Percentiles rank a stretch among this genome's conserved stretches.
Conservation (phyloP, 2,797 vertebrate genomes). For the Gobionotothen gibberifrons region DNA sequence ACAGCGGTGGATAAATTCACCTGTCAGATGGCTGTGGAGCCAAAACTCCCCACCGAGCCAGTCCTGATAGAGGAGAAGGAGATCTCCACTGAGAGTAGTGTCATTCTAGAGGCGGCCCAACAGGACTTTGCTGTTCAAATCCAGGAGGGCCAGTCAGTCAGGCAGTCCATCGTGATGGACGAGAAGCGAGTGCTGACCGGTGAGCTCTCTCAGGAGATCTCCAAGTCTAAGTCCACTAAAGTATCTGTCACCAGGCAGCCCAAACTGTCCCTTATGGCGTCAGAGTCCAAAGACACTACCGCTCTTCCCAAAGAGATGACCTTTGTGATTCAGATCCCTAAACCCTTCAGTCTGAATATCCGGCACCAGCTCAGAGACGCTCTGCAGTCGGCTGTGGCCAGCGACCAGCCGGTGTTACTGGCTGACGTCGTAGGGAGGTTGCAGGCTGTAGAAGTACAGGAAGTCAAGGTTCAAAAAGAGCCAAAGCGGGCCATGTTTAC, state of each 20-base stretch:
- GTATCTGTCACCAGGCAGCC: constrained; percentile 77
- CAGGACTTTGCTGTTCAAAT: constrained; percentile 89
- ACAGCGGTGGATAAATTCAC: constrained; percentile 70
- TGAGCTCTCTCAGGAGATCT: constrained; percentile 76
- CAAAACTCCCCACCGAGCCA: constrained; percentile 80
- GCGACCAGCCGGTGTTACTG: constrained; percentile 85
- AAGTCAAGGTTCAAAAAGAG: constrained; percentile 86
- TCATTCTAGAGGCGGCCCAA: constrained; percentile 81
- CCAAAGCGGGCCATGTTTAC: constrained; percentile 83
- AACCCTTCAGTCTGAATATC: constrained; percentile 81
- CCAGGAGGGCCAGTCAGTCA: constrained; percentile 87
- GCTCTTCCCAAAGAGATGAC: constrained; percentile 87
- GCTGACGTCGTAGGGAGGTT: constrained; percentile 86
- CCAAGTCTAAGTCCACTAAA: constrained; percentile 72
- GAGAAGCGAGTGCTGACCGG: constrained; percentile 86
- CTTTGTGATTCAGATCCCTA: constrained; percentile 81
- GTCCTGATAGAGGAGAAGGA: constrained; percentile 80
- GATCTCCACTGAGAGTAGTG: constrained; percentile 83
- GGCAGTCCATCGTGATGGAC: constrained; percentile 87
- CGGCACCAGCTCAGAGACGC: constrained; percentile 86
- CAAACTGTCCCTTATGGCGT: constrained; percentile 60
- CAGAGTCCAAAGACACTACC: constrained; percentile 80
- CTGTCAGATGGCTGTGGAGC: constrained; percentile 80
- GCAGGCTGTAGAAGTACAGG: constrained; percentile 84
- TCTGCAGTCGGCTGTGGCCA: constrained; percentile 87